A percentile compares a stretch with the other conserved stretches of the same genome.
These are phyloP conservation scores for Papio anubis DNA, from an alignment of 2,113 vertebrate species.

Conservation along the genomic window DNA sequence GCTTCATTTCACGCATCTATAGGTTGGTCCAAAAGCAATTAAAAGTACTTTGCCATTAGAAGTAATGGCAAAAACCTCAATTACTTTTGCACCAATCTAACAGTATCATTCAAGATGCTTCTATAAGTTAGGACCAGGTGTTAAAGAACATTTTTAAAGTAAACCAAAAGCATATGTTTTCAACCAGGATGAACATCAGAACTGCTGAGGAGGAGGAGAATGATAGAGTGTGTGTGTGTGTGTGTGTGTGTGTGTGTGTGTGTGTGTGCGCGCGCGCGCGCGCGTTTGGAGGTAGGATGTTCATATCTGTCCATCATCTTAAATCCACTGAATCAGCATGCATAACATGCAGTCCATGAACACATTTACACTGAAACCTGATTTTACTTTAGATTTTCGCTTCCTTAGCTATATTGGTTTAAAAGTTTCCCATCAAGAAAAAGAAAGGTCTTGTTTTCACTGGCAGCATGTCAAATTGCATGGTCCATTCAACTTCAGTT, in stretches of 20 bases:
- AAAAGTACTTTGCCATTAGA: too few species aligned
- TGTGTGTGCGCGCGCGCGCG: rapidly evolving
- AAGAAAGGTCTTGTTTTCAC: slow-evolving; percentile 21
- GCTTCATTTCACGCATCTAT: background rate
- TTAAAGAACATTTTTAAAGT: background rate
- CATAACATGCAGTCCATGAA: background rate
- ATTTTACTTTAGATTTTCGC: background rate
- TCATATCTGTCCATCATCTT: background rate
- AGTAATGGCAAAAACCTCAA: too few species aligned
- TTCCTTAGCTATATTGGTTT: background rate
- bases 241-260: background rate
- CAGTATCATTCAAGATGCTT: background rate
- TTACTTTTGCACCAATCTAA: too few species aligned
- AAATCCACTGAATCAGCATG: background rate
- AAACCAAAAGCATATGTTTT: background rate
- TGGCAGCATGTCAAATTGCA: background rate
- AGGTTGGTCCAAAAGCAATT: too few species aligned
- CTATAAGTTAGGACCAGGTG: background rate
- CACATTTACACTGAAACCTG: background rate
- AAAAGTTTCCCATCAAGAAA: background rate
- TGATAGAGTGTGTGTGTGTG: background rate
- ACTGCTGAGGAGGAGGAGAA: background rate
- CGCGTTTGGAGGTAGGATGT: rapidly evolving
- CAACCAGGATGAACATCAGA: background rate
- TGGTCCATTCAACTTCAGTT: background rate